These are phyloP conservation scores for Protosalanx chinensis DNA, from an alignment of 2,797 vertebrate species.

Conservation along the genomic window DNA sequence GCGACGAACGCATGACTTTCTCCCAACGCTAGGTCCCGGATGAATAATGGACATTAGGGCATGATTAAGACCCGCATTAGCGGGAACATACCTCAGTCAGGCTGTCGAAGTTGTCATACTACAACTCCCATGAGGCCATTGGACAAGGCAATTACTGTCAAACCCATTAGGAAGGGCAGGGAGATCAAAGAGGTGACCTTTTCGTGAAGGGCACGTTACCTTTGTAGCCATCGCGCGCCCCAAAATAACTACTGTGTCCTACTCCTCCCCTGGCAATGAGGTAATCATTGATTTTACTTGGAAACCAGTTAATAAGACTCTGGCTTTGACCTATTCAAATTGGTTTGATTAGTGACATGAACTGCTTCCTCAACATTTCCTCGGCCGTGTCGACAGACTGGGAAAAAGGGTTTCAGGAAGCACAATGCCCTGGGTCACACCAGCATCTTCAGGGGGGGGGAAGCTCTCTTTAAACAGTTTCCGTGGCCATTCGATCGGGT, in stretches of 20 bases:
- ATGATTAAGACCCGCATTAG: slow-evolving; percentile 53
- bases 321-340: neutral
- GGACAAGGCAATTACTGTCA: slow-evolving; percentile 52
- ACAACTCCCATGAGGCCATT: slow-evolving; percentile 49
- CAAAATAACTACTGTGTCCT: neutral
- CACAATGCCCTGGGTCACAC: neutral
- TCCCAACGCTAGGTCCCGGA: slow-evolving; percentile 42
- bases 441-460: neutral
- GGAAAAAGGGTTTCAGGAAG: neutral
- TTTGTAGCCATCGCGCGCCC: neutral
- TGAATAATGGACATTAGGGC: slow-evolving; percentile 55
- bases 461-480: neutral
- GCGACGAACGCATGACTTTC: slow-evolving; percentile 42
- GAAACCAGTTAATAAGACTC: neutral
- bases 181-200: slow-evolving; percentile 55
- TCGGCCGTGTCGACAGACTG: neutral
- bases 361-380: no score
- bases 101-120: slow-evolving; percentile 26
- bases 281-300: neutral
- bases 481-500: neutral
- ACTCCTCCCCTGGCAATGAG: neutral
- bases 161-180: slow-evolving; percentile 53
- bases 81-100: slow-evolving; percentile 26
- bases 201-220: slow-evolving; percentile 15
- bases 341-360: neutral